Evolutionary conservation across 53 echinoderm and acorn worm genomes (phyloP).

Genomic region (Echinometra lucunter): DNA sequence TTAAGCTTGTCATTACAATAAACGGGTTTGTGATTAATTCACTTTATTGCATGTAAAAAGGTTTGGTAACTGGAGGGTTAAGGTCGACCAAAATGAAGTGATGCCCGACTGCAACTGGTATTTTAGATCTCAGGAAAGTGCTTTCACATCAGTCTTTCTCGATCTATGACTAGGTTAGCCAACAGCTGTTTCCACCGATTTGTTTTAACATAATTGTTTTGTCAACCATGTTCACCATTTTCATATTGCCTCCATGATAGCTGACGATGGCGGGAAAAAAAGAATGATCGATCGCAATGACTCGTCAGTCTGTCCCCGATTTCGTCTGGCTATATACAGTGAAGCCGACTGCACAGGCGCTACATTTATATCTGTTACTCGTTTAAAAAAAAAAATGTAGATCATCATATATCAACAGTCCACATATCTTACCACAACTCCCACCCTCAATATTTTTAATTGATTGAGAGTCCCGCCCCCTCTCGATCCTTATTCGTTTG

Average conservation of each 20-base stretch:
- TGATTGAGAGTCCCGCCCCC: background rate
- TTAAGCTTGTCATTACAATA: background rate
- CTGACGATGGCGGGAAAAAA: constrained; percentile 43
- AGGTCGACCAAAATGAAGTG: background rate
- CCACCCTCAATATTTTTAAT: background rate
- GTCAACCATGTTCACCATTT: constrained; percentile 45
- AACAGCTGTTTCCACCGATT: constrained; percentile 65
- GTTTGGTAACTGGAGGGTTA: background rate
- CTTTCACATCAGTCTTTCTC: constrained; percentile 26
- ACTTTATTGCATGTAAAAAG: background rate
- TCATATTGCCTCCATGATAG: constrained; percentile 38
- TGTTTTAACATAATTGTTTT: constrained; percentile 63
- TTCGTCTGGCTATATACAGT: constrained; percentile 19
- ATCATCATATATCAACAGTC: background rate
- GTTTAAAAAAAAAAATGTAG: background rate
- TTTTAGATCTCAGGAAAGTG: constrained; percentile 46
- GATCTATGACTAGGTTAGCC: constrained; percentile 35
- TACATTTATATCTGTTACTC: background rate
- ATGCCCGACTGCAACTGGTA: constrained; percentile 29
- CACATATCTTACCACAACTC: background rate
- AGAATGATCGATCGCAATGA: constrained; percentile 55
- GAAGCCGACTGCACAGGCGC: background rate
- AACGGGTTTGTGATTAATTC: background rate
- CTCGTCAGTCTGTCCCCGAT: constrained; percentile 23
- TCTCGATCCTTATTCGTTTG: background rate